phyloP scores from a whole-genome alignment of 2,797 vertebrate species.

The Microchirus variegatus region DNA sequence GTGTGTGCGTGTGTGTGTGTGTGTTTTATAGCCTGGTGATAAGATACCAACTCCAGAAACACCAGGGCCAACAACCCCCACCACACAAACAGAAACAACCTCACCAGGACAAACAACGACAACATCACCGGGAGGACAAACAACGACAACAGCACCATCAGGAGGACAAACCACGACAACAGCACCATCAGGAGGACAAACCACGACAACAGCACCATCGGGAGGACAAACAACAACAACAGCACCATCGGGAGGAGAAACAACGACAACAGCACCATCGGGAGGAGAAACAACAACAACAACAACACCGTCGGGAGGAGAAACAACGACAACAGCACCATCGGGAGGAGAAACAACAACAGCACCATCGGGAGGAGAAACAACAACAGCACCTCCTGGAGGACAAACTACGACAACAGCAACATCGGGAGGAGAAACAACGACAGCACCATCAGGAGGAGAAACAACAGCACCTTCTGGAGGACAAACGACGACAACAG shows the following conservation, averaged over 20 bases:
- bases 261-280: neutral
- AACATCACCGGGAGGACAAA: neutral
- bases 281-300: neutral
- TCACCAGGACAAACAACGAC: neutral
- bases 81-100: neutral
- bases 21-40: slow-evolving; percentile 80
- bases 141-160: neutral
- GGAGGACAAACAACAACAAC: neutral
- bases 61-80: slow-evolving; percentile 9
- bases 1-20: slow-evolving; percentile 19
- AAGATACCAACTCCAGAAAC: slow-evolving; percentile 69
- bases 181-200: neutral
- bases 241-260: neutral
- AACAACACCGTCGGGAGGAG: neutral
- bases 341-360: neutral
- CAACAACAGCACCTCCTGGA: too few species aligned
- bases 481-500: too few species aligned
- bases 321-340: neutral
- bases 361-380: neutral
- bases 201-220: neutral
- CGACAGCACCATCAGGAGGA: neutral
- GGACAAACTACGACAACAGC: too few species aligned
- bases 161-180: neutral
- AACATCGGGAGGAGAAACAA: neutral
- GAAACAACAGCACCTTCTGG: neutral